Conservation (phyloP, 1,140 invertebrate genomes). For the Drosophila kikkawai region DNA sequence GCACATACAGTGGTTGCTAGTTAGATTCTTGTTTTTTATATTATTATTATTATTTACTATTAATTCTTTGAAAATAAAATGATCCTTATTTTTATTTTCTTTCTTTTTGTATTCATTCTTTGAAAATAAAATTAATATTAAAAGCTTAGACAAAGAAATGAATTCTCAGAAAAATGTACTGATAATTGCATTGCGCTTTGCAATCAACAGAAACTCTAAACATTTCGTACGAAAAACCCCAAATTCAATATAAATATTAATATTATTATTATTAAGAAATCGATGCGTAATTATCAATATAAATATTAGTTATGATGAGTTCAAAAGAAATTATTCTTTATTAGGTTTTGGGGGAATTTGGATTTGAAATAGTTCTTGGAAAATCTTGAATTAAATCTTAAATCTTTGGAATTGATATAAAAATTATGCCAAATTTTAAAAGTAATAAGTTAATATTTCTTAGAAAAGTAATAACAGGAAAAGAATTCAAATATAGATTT, state of each 20-base stretch:
- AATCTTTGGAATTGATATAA: neutral
- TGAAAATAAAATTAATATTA: neutral
- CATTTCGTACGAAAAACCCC: neutral
- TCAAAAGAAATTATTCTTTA: neutral
- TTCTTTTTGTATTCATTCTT: neutral
- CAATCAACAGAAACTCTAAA: neutral
- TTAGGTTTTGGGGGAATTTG: neutral
- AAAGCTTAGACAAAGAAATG: neutral
- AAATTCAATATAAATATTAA: neutral
- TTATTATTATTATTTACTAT: neutral
- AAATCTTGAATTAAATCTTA: neutral
- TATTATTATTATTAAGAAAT: too few relatives aligned
- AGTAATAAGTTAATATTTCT: neutral
- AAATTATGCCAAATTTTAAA: neutral
- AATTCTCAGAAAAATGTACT: neutral
- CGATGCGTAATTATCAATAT: neutral
- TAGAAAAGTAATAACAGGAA: neutral
- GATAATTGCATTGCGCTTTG: neutral
- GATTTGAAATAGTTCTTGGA: neutral
- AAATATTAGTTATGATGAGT: neutral
- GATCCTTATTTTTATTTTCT: too few relatives aligned
- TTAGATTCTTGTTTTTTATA: neutral
- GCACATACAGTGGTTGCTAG: slow-evolving; percentile 49
- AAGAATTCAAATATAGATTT: too few relatives aligned
- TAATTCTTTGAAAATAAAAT: neutral